Conservation (phyloP, 35 echinoderm and acorn worm genomes). For the Lytechinus variegatus region DNA sequence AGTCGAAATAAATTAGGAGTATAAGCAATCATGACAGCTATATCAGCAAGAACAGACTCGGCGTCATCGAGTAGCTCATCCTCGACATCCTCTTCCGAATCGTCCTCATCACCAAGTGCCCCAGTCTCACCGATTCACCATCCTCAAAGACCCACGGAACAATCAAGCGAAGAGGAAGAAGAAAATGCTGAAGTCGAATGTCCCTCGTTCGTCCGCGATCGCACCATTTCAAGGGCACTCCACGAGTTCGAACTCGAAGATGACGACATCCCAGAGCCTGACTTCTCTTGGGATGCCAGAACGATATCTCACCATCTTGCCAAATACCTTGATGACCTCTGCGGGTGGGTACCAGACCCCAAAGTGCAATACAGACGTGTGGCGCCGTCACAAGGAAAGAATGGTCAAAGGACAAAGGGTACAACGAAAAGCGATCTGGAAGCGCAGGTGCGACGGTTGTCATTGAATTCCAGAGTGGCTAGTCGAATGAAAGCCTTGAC, state of each 20-base stretch:
- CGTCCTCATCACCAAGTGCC: neutral
- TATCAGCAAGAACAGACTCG: neutral
- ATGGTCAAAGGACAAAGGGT: constrained; percentile 22
- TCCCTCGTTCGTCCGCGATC: constrained; percentile 52
- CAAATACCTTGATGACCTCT: constrained; percentile 67
- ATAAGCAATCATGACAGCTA: neutral
- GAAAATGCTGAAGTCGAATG: constrained; percentile 22
- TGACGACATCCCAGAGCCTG: constrained; percentile 37
- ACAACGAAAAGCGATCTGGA: neutral
- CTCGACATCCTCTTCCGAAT: neutral
- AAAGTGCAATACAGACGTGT: constrained; percentile 64
- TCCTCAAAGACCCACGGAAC: neutral
- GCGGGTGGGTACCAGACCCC: constrained; percentile 69
- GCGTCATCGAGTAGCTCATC: neutral
- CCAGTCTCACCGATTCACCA: neutral
- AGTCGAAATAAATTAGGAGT: neutral
- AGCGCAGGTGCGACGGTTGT: neutral
- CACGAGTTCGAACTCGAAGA: constrained; percentile 52
- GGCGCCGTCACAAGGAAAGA: neutral
- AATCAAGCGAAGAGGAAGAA: neutral
- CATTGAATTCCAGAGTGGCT: neutral
- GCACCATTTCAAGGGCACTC: constrained; percentile 44
- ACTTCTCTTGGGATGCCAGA: constrained; percentile 38
- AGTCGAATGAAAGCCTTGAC: constrained; percentile 31
- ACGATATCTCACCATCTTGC: constrained; percentile 53